phyloP scores from a whole-genome alignment of 2,113 vertebrate species.

The Nettapus auritus region DNA sequence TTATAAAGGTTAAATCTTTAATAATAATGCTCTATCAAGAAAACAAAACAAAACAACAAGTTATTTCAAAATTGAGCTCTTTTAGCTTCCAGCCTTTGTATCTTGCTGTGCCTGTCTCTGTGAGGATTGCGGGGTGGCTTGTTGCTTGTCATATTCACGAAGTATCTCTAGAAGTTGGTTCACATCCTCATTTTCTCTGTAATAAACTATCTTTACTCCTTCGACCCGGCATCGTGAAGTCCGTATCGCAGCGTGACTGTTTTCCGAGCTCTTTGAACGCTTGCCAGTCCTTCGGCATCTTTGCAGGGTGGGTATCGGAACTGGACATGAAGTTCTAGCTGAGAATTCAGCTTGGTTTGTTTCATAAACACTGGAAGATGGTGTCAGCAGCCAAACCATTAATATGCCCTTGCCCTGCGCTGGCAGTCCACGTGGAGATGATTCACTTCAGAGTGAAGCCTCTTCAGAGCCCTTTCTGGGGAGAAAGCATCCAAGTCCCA shows the following conservation, averaged over 20 bases:
- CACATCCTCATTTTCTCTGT: background rate
- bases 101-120: background rate
- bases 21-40: too few relatives aligned
- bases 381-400: background rate
- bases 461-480: background rate
- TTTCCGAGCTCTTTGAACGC: background rate
- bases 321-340: background rate
- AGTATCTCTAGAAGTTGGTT: background rate
- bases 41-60: too few relatives aligned
- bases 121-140: background rate
- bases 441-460: background rate
- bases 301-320: background rate
- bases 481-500: background rate
- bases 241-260: background rate
- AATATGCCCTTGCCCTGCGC: background rate
- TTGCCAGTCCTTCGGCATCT: background rate
- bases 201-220: background rate
- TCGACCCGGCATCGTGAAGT: background rate
- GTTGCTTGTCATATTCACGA: background rate
- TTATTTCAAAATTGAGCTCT: background rate
- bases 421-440: accelerated
- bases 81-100: background rate
- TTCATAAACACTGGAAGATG: background rate
- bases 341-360: background rate
- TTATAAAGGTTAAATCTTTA: background rate